Base-by-base conservation (phyloP, 2,888 invertebrate genomes). In the Lypha dubia region DNA sequence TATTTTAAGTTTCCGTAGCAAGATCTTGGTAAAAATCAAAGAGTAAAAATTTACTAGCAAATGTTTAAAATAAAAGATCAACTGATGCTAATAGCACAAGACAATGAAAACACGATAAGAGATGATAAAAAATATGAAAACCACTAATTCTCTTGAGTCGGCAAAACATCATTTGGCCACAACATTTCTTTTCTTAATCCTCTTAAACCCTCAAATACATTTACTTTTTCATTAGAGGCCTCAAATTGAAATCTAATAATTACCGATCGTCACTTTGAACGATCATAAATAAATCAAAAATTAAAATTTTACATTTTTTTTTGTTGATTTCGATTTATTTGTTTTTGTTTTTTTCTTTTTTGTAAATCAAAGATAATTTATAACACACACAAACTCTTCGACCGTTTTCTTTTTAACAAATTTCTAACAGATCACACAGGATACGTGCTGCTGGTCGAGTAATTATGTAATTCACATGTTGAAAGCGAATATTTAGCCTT, bases 311-410 rank as follows among this genome's bases (percentile, higher is more conserved):
- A 32, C 38, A 68, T 41, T 62, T 63, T 74, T 68, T 62, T 44
- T 20, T 3, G 35, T n/a, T 58, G 51, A 68, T 80, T 75, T 68
- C 32, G 53, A 75, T 68, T 68, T 68, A 35, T 80, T 74, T 74
- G 68, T n/a, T 28, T 28, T 28, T 35, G 24, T 44, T 44, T 22
- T n/a, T 28, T 28, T 28, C 17, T 44, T 44, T 44, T 22, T 51
- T 49, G 20, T 49, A 49, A 49, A 49, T 49, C 20, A 20, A 17
- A 20, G 49, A 49, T 7, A 49, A 49, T 17, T 49, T 17, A 49
- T 49, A 20, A 9, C 17, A 9, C 3, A 5, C 15, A 20, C 17
- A 44, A n/a, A 44, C n/a, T 44, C 15, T 44, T 44, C n/a, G 44
- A 46, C 17, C 46, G 38, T 44, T 63, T 24, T 44, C n/a, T 41